phyloP scores from a whole-genome alignment of 2,888 invertebrate genomes.

The Caenorhabditis uteleia region DNA sequence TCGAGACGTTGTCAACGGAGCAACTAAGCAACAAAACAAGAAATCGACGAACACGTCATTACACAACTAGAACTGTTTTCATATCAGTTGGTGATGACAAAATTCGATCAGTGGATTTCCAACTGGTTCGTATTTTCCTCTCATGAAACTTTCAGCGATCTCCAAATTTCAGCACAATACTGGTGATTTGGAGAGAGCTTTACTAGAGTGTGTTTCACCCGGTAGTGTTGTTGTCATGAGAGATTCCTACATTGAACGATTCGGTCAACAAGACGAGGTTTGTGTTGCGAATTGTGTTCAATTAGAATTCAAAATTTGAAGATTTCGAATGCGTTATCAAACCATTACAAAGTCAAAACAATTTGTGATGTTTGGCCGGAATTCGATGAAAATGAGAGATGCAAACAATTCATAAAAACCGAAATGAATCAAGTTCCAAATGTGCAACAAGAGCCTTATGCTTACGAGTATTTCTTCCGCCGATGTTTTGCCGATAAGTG shows the following conservation, averaged over 20 bases:
- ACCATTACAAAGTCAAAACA: conserved; percentile 38
- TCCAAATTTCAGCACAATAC: conserved; percentile 22
- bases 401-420: conserved; percentile 47
- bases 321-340: conserved; percentile 21
- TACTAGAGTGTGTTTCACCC: conserved; percentile 26
- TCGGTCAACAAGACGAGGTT: conserved; percentile 35
- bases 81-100: conserved; percentile 38
- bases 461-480: conserved; percentile 52
- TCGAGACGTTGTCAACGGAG: conserved; percentile 47
- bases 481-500: conserved; percentile 36
- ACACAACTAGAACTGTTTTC: conserved; percentile 36
- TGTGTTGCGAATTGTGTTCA: background rate
- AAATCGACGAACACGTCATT: conserved; percentile 44
- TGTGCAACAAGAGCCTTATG: conserved; percentile 42
- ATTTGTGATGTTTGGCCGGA: conserved; percentile 47
- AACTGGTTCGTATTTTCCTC: conserved; percentile 15
- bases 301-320: no score
- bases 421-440: conserved; percentile 47
- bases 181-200: conserved; percentile 32
- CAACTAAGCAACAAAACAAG: conserved; percentile 44
- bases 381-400: conserved; percentile 36
- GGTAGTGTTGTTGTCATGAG: conserved; percentile 39
- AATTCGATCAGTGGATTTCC: conserved; percentile 27
- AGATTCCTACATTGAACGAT: conserved; percentile 40
- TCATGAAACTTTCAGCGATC: conserved; percentile 3